Evolutionary conservation across 2,888 invertebrate genomes (phyloP), one percentile per base, ranked within the genome.

Genomic region (Tiliacea aurago): DNA sequence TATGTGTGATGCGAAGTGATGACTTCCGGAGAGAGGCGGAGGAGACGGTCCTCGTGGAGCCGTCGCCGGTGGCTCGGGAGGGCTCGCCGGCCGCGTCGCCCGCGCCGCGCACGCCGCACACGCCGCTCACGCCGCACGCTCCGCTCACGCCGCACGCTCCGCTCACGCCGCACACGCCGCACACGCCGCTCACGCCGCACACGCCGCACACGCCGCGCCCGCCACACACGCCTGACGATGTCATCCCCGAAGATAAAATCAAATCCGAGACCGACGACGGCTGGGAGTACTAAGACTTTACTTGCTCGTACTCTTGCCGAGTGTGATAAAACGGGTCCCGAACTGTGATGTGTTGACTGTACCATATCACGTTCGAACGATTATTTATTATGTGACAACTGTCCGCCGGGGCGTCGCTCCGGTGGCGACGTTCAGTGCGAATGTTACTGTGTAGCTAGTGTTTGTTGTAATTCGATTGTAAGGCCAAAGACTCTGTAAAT

Each of bases 1-100:
- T 99, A 43, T 99, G 99, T 91, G 99, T 99, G 10, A 98, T 99
- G 98, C 97, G 98, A 86, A 97, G 98, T 75, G 98, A 98, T 85
- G 98, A 98, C 91, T 98, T 98, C 91, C 93, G 97, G 62, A 94
- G 97, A 71, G 96, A 96, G 73, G 95, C 97, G 43, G 97, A 97
- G 92, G 97, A 98, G 90, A 98, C 98, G 7, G 97, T 98, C 72
- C 97, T 97, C 45, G 97, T 98, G 66, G 98, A 98, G 92, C 98
- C 98, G 0, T 97, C 98, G 37, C 97, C 98, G 3, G 98, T 97
- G 41, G 96, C 97, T 86, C 95, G 91, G 59, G 96, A 94, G 77
- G 91, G 93, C 78, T 93, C 96, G 65, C 94, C 94, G 37, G 90
- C 83, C 82, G 86, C 88, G 55, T 86, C 89, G 6, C 90, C 47